phyloP scores from a whole-genome alignment of 2,113 vertebrate genomes.

The Odobenus rosmarus region DNA sequence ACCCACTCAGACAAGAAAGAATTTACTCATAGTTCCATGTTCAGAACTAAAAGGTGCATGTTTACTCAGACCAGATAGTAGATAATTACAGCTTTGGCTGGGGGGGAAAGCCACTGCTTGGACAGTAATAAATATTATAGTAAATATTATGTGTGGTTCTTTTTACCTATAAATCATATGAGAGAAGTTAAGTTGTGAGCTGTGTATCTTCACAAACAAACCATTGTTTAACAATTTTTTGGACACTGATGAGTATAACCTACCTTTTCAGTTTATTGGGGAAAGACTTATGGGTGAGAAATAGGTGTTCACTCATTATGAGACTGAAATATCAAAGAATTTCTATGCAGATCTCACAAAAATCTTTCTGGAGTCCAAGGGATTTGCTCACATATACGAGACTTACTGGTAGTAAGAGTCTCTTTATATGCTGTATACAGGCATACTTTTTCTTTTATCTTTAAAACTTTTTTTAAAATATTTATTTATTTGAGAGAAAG shows the following conservation, averaged over 20 bases:
- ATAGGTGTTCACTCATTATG: slow-evolving; percentile 88
- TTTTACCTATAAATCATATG: neutral
- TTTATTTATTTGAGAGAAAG: too few relatives aligned
- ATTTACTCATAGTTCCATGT: neutral
- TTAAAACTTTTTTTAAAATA: too few relatives aligned
- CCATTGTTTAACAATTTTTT: slow-evolving; percentile 82
- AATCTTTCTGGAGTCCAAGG: slow-evolving; percentile 65
- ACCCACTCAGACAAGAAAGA: neutral
- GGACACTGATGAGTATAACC: slow-evolving; percentile 85
- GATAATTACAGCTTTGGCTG: slow-evolving; percentile 35
- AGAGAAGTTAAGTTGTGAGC: slow-evolving; percentile 73
- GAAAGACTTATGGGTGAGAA: slow-evolving; percentile 88
- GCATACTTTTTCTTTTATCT: neutral
- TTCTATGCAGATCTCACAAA: slow-evolving; percentile 89
- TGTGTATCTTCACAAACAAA: slow-evolving; percentile 83
- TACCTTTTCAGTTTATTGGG: slow-evolving; percentile 84
- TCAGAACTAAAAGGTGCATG: neutral
- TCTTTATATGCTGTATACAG: neutral
- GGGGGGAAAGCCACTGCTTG: neutral
- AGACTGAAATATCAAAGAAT: slow-evolving; percentile 78
- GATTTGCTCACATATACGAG: neutral
- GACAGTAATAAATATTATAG: slow-evolving; percentile 54
- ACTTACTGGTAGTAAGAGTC: neutral
- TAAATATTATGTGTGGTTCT: slow-evolving; percentile 38
- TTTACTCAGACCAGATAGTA: neutral